Base-by-base conservation (phyloP, 2,797 vertebrate genomes). In the Decapterus maruadsi region DNA sequence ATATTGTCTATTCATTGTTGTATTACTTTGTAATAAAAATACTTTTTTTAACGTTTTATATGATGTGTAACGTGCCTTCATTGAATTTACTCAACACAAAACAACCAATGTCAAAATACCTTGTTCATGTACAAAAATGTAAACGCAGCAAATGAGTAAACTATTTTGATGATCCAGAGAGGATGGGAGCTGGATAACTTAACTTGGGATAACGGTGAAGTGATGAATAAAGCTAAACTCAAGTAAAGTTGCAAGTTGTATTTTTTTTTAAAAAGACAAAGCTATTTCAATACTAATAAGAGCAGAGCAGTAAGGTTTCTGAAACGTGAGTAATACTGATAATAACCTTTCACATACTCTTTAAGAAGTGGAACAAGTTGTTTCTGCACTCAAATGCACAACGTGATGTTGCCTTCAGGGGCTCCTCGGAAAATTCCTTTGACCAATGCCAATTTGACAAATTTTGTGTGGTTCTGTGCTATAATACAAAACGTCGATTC, bases 1-100 rank as follows among this genome's bases (percentile, higher is more conserved):
- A 59, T 45, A 29, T 17, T 0, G 14, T 59, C 45, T 59, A 31
- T 71, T 55, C 0, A 16, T n/a, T 69, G 19, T 53, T 66, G 2
- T 20, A 51, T 66, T 34, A 1, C 4, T 61, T 77, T 62, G 69
- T 26, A 4, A 57, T 65, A 26, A 54, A 82, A 77, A 1, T 8
- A 36, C 83, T 64, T 42, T 64, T 65, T 81, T 62, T n/a, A 50
- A 5, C 34, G 56, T 4, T 59, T 60, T 76, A 22, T 62, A 48
- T 59, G 34, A 34, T 29, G 2, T 43, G 16, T 5, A 34, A 5
- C 72, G 17, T 50, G 1, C 11, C 0, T n/a, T 51, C 19, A 56
- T 36, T 58, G 48, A 46, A 13, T 53, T 60, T 58, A 22, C 4
- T 48, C 26, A 51, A 55, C 2, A 8, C 57, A 1, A 42, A 66